A percentile compares a stretch with the other conserved stretches of the same genome.
Evolutionary conservation across 2,113 vertebrate genomes (phyloP).

Genomic region (Phocoena phocoena): DNA sequence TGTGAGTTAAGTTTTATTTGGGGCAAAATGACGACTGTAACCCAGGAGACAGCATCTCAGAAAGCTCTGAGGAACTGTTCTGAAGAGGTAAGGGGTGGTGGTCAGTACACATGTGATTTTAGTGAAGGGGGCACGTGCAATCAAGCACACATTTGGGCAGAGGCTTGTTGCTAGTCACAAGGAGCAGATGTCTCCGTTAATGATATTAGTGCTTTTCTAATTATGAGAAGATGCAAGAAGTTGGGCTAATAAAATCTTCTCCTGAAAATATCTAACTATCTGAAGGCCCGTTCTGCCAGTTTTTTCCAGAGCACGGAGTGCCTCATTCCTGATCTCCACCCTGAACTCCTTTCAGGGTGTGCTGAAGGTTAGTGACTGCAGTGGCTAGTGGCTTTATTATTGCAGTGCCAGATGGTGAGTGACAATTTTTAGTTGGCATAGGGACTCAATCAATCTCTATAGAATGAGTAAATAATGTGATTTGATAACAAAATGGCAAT

Average conservation of each 20-base stretch:
- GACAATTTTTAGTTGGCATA: background rate
- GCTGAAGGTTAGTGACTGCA: background rate
- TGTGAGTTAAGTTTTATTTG: background rate
- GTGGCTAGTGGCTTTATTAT: background rate
- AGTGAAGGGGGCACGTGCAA: background rate
- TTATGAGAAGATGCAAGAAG: background rate
- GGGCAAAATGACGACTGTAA: accelerated
- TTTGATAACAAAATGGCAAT: background rate
- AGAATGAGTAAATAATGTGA: background rate
- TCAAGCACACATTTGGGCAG: background rate
- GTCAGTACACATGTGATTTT: background rate
- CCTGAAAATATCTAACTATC: background rate
- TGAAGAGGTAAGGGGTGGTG: too few relatives aligned
- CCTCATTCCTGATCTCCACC: background rate
- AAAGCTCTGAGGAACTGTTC: background rate
- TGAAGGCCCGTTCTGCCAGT: background rate
- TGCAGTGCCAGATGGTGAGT: background rate
- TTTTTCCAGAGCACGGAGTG: background rate
- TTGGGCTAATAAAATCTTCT: background rate
- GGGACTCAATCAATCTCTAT: background rate
- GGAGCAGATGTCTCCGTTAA: background rate
- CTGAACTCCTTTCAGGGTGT: background rate
- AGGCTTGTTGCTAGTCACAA: background rate
- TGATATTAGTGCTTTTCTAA: background rate
- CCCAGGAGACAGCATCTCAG: background rate